phyloP scores from a whole-genome alignment of 1,140 invertebrate species.

The Drosophila rufa region DNA sequence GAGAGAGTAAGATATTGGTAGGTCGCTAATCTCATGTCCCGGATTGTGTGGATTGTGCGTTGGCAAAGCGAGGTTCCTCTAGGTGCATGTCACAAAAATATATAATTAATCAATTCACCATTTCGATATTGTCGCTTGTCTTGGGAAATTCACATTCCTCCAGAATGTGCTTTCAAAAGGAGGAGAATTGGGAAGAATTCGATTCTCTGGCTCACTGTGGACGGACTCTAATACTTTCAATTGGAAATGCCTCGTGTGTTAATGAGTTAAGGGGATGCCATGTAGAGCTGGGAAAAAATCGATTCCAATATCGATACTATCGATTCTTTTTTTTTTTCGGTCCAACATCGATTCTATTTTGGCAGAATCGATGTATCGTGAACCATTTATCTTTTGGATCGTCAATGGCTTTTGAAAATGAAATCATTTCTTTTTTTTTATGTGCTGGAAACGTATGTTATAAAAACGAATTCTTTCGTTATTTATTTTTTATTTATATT shows the following conservation, averaged over 20 bases:
- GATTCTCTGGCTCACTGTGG: constrained; percentile 31
- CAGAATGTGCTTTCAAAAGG: background rate
- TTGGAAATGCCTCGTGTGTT: constrained; percentile 42
- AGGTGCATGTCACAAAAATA: constrained; percentile 27
- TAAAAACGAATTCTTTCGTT: no score
- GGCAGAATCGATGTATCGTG: no score
- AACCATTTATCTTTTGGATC: no score
- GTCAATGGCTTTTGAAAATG: no score
- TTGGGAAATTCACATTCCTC: constrained; percentile 47
- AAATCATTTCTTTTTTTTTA: no score
- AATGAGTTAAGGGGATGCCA: constrained; percentile 12
- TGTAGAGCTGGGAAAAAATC: no score
- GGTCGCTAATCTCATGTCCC: background rate
- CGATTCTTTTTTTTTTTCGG: no score
- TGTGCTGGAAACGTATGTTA: no score
- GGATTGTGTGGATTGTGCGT: constrained; percentile 33
- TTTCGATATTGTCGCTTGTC: constrained; percentile 70
- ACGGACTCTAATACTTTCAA: constrained; percentile 76
- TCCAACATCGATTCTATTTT: no score
- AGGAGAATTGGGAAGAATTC: constrained; percentile 21
- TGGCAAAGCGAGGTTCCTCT: constrained; percentile 18
- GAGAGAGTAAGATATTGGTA: constrained; percentile 39
- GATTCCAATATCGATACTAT: no score
- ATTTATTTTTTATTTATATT: no score
- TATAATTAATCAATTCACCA: constrained; percentile 22